phyloP scores from a whole-genome alignment of 2,888 invertebrate species.

The Autographa gamma region DNA sequence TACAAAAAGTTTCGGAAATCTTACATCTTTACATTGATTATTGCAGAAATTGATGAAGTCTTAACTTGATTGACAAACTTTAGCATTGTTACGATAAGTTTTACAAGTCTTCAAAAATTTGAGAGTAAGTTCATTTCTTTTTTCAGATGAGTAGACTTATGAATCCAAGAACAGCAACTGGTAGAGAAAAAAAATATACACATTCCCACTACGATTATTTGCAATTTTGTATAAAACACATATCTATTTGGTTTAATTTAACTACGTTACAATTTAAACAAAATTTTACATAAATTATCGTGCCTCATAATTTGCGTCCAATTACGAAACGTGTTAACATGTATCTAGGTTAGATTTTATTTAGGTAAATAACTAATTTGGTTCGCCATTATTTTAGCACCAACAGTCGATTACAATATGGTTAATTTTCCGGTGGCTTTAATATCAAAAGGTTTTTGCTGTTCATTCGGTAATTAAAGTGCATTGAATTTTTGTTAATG shows the following conservation, averaged over 20 bases:
- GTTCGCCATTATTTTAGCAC: constrained; percentile 2
- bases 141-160: no score
- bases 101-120: no score
- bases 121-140: no score
- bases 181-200: no score
- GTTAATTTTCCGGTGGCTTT: background rate
- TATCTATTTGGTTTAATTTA: background rate
- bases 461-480: constrained; percentile 5
- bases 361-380: background rate
- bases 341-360: constrained; percentile 13
- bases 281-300: constrained; percentile 4
- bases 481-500: constrained; percentile 9
- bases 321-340: constrained; percentile 32
- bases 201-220: background rate
- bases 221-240: background rate
- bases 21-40: no score
- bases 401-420: background rate
- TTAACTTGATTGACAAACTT: no score
- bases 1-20: no score
- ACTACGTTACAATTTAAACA: background rate
- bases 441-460: background rate
- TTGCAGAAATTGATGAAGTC: no score
- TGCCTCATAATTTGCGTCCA: constrained; percentile 1
- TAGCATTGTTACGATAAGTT: no score
- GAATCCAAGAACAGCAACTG: no score